Evolutionary conservation across 2,113 vertebrate genomes (phyloP).

Genomic region (Siphamia tubifer): DNA sequence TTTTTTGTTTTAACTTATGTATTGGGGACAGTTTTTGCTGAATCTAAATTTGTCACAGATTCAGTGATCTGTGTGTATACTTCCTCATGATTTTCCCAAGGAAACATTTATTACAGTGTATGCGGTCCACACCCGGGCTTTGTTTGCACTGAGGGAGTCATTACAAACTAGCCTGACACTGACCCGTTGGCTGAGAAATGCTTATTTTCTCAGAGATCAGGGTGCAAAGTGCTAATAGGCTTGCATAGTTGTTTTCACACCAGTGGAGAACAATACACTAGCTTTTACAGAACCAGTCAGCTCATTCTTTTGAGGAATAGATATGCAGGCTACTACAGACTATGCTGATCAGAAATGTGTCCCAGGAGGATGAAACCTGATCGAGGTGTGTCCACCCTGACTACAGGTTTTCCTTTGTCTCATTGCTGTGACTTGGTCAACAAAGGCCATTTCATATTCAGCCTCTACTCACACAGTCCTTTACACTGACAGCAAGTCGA

Average conservation of each 20-base stretch:
- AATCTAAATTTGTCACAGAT: not conserved
- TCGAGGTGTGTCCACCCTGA: conserved; percentile 17
- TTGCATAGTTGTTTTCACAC: not conserved
- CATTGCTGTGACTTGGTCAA: conserved; percentile 25
- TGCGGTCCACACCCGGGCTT: conserved; percentile 7
- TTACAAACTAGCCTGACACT: not conserved
- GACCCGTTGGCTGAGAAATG: not conserved
- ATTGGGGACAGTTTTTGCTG: not conserved
- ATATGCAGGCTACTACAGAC: not conserved
- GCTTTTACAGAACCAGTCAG: not conserved
- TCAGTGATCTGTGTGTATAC: not conserved
- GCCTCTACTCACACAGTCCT: not conserved
- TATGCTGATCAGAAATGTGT: not conserved
- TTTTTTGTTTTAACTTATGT: not conserved
- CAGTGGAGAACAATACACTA: not conserved
- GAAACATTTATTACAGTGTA: conserved; percentile 4
- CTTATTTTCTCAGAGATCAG: not conserved
- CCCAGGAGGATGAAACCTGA: conserved; percentile 53
- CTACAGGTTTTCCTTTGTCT: conserved; percentile 37
- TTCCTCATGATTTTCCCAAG: conserved; percentile 8
- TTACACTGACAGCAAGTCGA: conserved; percentile 17
- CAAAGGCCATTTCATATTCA: conserved; percentile 26
- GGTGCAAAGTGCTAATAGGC: not conserved
- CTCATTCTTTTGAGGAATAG: not conserved
- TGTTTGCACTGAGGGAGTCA: not conserved